Conservation (phyloP, 1,140 invertebrate genomes). For the Ooceraea biroi region DNA sequence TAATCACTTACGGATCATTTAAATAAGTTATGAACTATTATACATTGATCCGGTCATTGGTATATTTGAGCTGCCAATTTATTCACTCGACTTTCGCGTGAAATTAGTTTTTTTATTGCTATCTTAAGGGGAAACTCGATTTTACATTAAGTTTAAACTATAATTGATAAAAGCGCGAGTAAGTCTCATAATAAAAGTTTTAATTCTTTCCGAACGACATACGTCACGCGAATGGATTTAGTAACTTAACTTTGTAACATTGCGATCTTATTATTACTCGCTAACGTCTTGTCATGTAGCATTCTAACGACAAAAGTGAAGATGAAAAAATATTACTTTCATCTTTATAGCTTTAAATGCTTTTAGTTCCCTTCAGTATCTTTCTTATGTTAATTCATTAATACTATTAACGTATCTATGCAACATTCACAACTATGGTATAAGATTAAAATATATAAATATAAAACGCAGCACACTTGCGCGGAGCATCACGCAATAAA, state of each 20-base stretch:
- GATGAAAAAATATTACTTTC: neutral
- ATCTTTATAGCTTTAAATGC: neutral
- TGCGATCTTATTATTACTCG: neutral
- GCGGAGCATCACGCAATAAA: constrained; percentile 25
- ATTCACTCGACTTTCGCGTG: neutral
- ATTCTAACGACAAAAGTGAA: neutral
- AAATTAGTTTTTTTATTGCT: neutral
- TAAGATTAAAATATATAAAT: constrained; percentile 9
- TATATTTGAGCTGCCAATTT: neutral
- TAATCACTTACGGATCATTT: constrained; percentile 64
- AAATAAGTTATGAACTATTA: constrained; percentile 72
- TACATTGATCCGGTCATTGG: neutral
- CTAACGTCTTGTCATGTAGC: neutral
- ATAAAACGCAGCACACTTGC: constrained; percentile 2
- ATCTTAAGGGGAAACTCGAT: constrained; percentile 11
- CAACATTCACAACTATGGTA: neutral
- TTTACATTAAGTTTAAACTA: neutral
- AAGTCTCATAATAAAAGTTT: neutral
- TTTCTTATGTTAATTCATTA: neutral
- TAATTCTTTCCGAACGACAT: neutral
- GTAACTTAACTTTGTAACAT: constrained; percentile 31
- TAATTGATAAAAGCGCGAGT: neutral
- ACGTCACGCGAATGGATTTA: constrained; percentile 1
- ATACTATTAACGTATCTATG: neutral
- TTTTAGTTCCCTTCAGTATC: too few relatives aligned